Evolutionary conservation across 2,888 invertebrate species (phyloP).

Genomic region (Pammene aurita): DNA sequence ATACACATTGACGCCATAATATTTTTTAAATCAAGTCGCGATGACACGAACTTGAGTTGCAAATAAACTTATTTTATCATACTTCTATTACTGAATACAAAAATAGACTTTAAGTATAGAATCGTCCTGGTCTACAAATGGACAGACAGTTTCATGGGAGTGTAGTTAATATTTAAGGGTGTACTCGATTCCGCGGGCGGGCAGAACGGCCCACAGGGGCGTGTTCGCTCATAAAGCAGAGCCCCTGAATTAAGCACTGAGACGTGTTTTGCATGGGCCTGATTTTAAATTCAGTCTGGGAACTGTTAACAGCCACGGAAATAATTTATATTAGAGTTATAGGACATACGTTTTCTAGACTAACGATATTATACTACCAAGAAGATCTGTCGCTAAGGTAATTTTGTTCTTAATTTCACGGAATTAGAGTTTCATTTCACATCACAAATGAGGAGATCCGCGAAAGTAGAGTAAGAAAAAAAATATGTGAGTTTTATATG

Average conservation of each 20-base stretch:
- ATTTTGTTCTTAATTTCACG: not conserved
- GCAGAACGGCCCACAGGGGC: slow-evolving; percentile 46
- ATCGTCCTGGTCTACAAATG: slow-evolving; percentile 9
- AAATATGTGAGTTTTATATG: no score
- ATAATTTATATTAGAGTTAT: slow-evolving; percentile 27
- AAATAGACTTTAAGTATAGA: no score
- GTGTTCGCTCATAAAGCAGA: slow-evolving; percentile 47
- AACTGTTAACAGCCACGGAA: slow-evolving; percentile 30
- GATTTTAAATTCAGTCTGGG: slow-evolving; percentile 48
- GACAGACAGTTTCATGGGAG: slow-evolving; percentile 30
- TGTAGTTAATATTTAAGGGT: slow-evolving; percentile 52
- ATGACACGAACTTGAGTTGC: no score
- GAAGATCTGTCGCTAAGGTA: not conserved
- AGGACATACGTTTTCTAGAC: slow-evolving; percentile 25
- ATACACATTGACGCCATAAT: no score
- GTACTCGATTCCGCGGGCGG: slow-evolving; percentile 47
- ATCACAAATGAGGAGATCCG: not conserved
- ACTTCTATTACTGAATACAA: no score
- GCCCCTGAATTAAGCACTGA: slow-evolving; percentile 53
- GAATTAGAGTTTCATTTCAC: not conserved
- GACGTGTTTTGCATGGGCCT: slow-evolving; percentile 51
- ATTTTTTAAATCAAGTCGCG: no score
- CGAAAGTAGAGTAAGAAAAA: not conserved
- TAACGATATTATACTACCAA: not conserved
- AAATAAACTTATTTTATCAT: no score